Evolutionary conservation across 2,113 vertebrate genomes (phyloP).

Genomic region (Psammodynastes pulverulentus): DNA sequence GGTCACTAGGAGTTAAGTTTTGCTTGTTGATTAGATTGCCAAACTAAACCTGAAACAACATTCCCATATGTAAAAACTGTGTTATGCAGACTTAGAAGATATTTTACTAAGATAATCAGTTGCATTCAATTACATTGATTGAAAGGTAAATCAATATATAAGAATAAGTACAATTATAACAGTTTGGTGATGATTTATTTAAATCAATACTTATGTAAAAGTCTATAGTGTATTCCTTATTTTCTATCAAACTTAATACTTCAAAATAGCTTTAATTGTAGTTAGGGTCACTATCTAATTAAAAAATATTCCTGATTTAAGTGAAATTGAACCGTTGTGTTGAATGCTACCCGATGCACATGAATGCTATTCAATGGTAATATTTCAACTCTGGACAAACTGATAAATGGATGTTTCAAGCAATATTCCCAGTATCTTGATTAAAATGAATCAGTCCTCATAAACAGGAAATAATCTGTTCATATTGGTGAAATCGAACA

Average conservation of each 20-base stretch:
- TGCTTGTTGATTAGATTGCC: background rate
- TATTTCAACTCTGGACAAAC: background rate
- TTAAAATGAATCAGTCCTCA: background rate
- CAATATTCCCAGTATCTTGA: background rate
- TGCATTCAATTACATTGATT: background rate
- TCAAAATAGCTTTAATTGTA: background rate
- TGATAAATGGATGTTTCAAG: background rate
- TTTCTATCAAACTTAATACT: background rate
- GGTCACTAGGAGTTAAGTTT: background rate
- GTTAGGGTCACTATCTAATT: background rate
- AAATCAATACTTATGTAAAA: background rate
- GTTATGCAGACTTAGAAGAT: background rate
- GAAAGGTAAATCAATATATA: background rate
- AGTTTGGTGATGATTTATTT: background rate
- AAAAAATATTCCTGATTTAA: background rate
- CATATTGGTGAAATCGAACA: background rate
- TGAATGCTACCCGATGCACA: background rate
- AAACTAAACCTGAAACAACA: background rate
- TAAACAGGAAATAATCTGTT: background rate
- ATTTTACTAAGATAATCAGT: background rate
- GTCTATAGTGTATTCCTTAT: background rate
- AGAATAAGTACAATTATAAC: background rate
- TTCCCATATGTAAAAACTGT: background rate
- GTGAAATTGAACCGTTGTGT: background rate
- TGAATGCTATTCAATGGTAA: background rate